Conservation (phyloP, 2,888 invertebrate genomes). For the Acrobasis consociella region DNA sequence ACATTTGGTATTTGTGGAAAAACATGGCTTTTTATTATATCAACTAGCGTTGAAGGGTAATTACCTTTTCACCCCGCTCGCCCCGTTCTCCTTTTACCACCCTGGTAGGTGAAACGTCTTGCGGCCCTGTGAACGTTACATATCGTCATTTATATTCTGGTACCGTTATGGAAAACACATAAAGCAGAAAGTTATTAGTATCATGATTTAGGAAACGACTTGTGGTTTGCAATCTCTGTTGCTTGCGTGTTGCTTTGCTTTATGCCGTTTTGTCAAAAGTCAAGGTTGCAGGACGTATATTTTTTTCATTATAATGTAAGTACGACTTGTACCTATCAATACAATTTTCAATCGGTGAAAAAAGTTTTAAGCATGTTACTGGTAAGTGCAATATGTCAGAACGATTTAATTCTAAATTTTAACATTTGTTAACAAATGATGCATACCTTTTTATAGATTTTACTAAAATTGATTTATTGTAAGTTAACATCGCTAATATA, state of each 20-base stretch:
- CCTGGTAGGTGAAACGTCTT: constrained; percentile 44
- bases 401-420: too few relatives aligned
- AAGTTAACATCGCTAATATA: too few relatives aligned
- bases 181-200: constrained; percentile 45
- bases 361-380: too few relatives aligned
- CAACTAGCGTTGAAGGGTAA: constrained; percentile 35
- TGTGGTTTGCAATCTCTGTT: neutral
- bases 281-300: too few relatives aligned
- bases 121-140: constrained; percentile 58
- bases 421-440: too few relatives aligned
- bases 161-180: constrained; percentile 48
- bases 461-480: too few relatives aligned
- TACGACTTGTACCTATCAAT: too few relatives aligned
- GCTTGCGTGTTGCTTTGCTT: neutral
- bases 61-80: constrained; percentile 73
- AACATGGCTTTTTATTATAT: constrained; percentile 22
- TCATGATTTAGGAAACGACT: neutral
- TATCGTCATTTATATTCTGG: constrained; percentile 43
- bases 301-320: too few relatives aligned
- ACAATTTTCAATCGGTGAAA: too few relatives aligned
- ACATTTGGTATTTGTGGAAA: neutral
- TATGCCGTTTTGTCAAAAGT: neutral
- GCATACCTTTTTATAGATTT: too few relatives aligned
- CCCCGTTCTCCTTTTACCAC: constrained; percentile 60
- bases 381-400: too few relatives aligned